Percentiles rank a stretch among this genome's conserved stretches.
These are phyloP conservation scores for Melieria omissa DNA, from an alignment of 2,888 invertebrate species.

Conservation along the genomic window DNA sequence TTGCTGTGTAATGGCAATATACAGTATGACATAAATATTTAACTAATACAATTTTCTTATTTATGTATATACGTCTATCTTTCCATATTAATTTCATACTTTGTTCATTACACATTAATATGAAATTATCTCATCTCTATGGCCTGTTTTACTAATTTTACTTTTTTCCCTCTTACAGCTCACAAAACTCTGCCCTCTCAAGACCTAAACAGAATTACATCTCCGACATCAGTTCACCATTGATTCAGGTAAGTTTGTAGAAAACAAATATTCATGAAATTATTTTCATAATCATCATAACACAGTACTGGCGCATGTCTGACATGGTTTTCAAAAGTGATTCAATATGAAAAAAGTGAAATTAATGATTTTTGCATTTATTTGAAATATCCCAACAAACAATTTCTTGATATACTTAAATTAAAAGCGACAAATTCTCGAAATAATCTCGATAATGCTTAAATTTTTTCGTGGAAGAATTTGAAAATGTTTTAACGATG, in stretches of 20 bases:
- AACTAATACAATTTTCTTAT: conserved; percentile 12
- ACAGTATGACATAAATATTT: too few relatives aligned
- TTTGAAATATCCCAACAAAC: background rate
- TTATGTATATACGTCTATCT: conserved; percentile 1
- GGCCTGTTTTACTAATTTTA: conserved; percentile 1
- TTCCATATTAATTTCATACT: conserved; percentile 4
- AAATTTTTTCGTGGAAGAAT: too few relatives aligned
- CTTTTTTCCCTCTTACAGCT: conserved; percentile 54
- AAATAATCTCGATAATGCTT: too few relatives aligned
- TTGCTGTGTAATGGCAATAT: too few relatives aligned
- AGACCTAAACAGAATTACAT: conserved; percentile 70
- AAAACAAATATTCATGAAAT: too few relatives aligned
- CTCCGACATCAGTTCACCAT: conserved; percentile 90
- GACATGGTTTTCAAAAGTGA: background rate
- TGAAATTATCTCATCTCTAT: conserved; percentile 3
- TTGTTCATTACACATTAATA: background rate
- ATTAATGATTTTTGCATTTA: background rate
- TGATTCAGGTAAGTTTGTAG: conserved; percentile 69
- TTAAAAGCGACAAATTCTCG: too few relatives aligned
- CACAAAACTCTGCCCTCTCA: conserved; percentile 67
- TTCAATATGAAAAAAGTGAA: background rate
- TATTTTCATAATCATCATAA: background rate
- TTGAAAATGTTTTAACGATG: too few relatives aligned
- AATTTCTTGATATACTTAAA: too few relatives aligned
- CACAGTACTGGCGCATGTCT: background rate